These are phyloP conservation scores for Urechis unicinctus DNA, from an alignment of 2,888 invertebrate genomes.

Conservation along the genomic window DNA sequence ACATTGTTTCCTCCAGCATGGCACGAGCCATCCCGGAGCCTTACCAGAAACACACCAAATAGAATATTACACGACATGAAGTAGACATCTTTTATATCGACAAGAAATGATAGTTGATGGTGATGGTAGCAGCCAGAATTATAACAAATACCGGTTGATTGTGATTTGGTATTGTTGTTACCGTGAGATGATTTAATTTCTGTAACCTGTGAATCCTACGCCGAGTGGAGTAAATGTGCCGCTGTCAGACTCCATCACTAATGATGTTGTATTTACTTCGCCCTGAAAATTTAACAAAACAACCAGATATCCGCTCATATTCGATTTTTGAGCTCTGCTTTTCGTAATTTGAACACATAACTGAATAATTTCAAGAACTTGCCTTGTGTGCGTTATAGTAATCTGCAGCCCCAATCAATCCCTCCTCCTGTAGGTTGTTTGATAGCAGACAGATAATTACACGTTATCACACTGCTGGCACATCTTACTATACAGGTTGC, in stretches of 20 bases:
- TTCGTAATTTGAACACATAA: no score
- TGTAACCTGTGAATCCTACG: conserved; percentile 61
- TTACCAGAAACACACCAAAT: neutral
- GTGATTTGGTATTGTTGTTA: neutral
- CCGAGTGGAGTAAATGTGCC: conserved; percentile 74
- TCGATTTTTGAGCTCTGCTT: neutral
- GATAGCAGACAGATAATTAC: neutral
- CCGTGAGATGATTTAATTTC: conserved; percentile 3
- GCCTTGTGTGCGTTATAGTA: conserved; percentile 52
- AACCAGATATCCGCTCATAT: neutral
- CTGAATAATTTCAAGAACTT: neutral
- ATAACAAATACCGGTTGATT: no score
- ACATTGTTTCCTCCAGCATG: neutral
- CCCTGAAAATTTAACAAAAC: neutral
- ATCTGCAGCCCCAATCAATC: conserved; percentile 4
- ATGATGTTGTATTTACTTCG: conserved; percentile 58
- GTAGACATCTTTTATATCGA: neutral
- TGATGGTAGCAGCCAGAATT: no score
- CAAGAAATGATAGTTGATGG: neutral
- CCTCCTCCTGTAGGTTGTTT: conserved; percentile 9
- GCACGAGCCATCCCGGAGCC: neutral
- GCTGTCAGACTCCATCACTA: conserved; percentile 76
- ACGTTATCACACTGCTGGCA: no score
- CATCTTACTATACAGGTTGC: no score
- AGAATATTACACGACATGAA: neutral